Evolutionary conservation across 1,140 invertebrate species (phyloP).

Genomic region (Cecropterus lyciades): DNA sequence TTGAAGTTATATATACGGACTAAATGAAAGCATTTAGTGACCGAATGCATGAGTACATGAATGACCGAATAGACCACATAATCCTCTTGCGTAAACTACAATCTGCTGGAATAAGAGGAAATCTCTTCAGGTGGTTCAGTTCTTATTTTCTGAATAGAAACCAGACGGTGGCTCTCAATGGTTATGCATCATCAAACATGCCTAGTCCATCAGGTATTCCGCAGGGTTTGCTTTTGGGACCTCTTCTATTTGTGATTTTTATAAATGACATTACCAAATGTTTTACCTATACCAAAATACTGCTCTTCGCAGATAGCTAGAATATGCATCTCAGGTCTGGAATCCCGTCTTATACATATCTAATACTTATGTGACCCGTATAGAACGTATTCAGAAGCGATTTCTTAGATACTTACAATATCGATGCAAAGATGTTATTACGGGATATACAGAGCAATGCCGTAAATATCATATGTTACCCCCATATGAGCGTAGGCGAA

Average conservation of each 20-base stretch:
- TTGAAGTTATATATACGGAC: conserved; percentile 6
- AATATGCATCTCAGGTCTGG: no score
- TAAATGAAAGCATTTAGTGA: neutral
- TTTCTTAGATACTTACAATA: no score
- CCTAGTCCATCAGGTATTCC: neutral
- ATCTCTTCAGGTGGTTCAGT: neutral
- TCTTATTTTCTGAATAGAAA: neutral
- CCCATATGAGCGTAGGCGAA: no score
- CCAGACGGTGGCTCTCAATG: neutral
- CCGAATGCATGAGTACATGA: no score
- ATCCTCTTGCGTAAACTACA: conserved; percentile 2
- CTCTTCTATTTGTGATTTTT: neutral
- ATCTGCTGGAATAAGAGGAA: conserved; percentile 1
- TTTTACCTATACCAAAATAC: no score
- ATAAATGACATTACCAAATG: conserved; percentile 2
- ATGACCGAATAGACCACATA: neutral
- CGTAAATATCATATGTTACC: no score
- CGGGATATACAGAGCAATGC: no score
- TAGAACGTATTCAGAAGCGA: no score
- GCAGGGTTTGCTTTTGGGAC: neutral
- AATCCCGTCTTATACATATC: no score
- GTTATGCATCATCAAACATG: neutral
- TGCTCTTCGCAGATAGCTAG: no score
- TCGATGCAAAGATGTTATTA: no score
- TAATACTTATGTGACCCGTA: no score